These are phyloP conservation scores for Acronicta psi DNA, from an alignment of 2,888 invertebrate species.

Conservation along the genomic window DNA sequence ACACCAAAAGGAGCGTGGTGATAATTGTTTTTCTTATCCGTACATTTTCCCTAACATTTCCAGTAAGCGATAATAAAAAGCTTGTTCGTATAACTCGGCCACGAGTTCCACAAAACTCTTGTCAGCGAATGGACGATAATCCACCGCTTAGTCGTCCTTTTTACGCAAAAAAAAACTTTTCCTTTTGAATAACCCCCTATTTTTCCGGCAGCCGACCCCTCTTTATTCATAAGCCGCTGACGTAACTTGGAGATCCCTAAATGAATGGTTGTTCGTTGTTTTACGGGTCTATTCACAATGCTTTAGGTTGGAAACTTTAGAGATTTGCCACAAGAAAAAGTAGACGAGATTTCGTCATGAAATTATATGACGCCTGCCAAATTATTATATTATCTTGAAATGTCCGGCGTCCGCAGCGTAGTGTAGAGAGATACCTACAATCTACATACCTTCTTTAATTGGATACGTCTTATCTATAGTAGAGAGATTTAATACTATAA, in stretches of 20 bases:
- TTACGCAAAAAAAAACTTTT: conserved; percentile 83
- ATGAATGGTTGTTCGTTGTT: conserved; percentile 89
- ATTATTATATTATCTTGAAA: conserved; percentile 68
- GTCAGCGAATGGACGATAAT: conserved; percentile 83
- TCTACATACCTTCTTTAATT: conserved; percentile 41
- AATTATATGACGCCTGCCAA: conserved; percentile 71
- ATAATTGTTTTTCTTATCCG: conserved; percentile 72
- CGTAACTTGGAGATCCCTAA: conserved; percentile 86
- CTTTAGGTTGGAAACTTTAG: conserved; percentile 83
- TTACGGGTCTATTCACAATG: conserved; percentile 88
- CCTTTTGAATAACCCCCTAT: conserved; percentile 83
- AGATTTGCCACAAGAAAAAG: conserved; percentile 79
- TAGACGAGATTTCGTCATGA: conserved; percentile 70
- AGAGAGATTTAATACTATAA: conserved; percentile 23
- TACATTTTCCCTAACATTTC: conserved; percentile 64
- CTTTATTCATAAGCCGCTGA: conserved; percentile 87
- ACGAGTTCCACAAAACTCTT: conserved; percentile 82
- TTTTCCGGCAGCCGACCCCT: conserved; percentile 80
- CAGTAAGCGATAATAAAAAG: conserved; percentile 76
- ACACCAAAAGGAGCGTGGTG: conserved; percentile 58
- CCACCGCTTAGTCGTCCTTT: conserved; percentile 81
- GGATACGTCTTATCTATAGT: conserved; percentile 40
- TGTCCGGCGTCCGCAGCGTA: conserved; percentile 44
- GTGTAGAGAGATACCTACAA: conserved; percentile 38
- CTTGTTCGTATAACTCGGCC: conserved; percentile 73